Base-by-base conservation (phyloP, 1,140 invertebrate species). In the Nasonia longicornis region DNA sequence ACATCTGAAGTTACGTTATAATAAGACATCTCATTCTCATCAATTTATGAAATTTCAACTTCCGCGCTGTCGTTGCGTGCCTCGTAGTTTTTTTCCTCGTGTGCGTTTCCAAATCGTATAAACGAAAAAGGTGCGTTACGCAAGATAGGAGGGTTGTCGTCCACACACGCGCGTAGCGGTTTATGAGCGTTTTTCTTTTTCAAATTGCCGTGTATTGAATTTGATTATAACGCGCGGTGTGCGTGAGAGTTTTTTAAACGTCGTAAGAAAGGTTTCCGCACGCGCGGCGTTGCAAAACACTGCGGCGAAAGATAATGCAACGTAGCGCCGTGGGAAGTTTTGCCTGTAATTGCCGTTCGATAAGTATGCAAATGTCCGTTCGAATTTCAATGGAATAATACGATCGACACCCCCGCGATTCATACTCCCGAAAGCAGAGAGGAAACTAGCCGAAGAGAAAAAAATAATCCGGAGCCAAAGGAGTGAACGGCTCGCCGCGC, bases 191-290 rank as follows among this genome's bases (percentile, higher is more conserved):
- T 69, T 26, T 77, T 35, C 12, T 73, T 64, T 73, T 64, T 73
- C 20, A 63, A 73, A 72, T 66, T 22, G 42, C 48, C n/a, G 42
- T 45, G 4, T 73, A 69, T 48, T 35, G 67, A 83, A 77, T 79
- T 70, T n/a, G 58, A 80, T 80, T 42, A 35, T 80, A 8, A n/a
- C n/a, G 58, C 63, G 31, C 42, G 42, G 38, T 80, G 58, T 80
- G 38, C 73, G 69, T 81, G 73, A 71, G 80, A 81, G 52, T 71
- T 45, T 81, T 73, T 45, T 58, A 70, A 76, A 22, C 45, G 64
- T 35, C 63, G 6, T 14, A 20, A 69, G 11, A 67, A 76, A 12
- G 26, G 75, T 76, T 76, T 81, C 48, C 45, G 66, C 31, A 63
- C 48, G 31, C 22, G 0, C 16, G 26, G 31, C 29, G 38, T 80